Conservation (phyloP, 2,113 vertebrate genomes). For the Myocastor coypus region DNA sequence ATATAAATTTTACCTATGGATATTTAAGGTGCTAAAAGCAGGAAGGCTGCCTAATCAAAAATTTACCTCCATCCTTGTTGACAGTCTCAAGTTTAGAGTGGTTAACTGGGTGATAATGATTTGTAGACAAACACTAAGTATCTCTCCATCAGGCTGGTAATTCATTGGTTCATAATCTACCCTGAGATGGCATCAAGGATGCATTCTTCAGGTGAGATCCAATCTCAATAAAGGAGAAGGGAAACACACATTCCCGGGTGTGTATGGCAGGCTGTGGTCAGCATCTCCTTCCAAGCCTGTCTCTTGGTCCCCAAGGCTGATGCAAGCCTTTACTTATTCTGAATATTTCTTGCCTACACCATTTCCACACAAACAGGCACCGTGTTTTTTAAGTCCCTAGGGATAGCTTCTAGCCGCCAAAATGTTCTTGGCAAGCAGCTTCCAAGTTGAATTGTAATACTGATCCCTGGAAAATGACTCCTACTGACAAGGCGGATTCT, state of each 20-base stretch:
- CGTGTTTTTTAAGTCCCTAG: neutral
- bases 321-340: constrained; percentile 40
- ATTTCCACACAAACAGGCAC: neutral
- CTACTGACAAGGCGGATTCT: neutral
- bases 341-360: neutral
- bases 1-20: neutral
- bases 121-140: neutral
- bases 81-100: neutral
- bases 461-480: neutral
- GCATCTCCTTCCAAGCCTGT: neutral
- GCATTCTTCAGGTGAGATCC: neutral
- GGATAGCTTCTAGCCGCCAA: neutral
- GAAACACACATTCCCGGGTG: neutral
- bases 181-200: neutral
- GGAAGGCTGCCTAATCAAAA: neutral
- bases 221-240: neutral
- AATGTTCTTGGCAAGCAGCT: neutral
- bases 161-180: neutral
- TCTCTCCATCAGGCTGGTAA: neutral
- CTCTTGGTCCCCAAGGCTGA: neutral
- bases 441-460: neutral
- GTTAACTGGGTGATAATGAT: neutral
- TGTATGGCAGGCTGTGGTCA: neutral
- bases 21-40: neutral
- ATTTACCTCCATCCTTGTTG: neutral